These are phyloP conservation scores for Typhlomys cinereus DNA, from an alignment of 2,113 vertebrate species.

Conservation along the genomic window DNA sequence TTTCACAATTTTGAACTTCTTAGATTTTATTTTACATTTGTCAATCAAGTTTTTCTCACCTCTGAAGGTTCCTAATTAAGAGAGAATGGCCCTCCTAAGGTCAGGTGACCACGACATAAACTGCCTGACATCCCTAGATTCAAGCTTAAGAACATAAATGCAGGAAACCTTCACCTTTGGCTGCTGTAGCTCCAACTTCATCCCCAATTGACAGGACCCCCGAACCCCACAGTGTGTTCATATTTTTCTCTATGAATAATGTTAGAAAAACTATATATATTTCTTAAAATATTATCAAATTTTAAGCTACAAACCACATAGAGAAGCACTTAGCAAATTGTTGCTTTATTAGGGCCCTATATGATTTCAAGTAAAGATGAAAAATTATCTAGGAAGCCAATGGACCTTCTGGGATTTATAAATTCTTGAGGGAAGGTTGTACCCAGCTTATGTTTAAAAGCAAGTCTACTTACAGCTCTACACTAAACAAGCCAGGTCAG, in stretches of 20 bases:
- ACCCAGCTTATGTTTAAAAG: neutral
- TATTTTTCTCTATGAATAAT: neutral
- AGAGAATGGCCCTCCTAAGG: neutral
- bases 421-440: neutral
- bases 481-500: neutral
- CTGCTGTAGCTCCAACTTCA: neutral
- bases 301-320: neutral
- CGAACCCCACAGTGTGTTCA: neutral
- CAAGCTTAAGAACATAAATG: conserved; percentile 37
- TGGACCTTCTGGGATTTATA: neutral
- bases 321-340: neutral
- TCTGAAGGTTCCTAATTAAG: neutral
- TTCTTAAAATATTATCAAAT: neutral
- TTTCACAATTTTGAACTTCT: neutral
- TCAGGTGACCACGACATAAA: conserved; percentile 31
- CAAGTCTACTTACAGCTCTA: too few relatives aligned
- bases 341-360: neutral
- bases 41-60: conserved; percentile 50
- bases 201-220: neutral
- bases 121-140: conserved; percentile 57
- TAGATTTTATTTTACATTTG: conserved; percentile 40
- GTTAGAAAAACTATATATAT: neutral
- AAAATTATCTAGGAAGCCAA: neutral
- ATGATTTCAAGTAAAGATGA: neutral
- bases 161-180: neutral